Evolutionary conservation across 2,888 invertebrate species (phyloP).

Genomic region (Elmis aenea): DNA sequence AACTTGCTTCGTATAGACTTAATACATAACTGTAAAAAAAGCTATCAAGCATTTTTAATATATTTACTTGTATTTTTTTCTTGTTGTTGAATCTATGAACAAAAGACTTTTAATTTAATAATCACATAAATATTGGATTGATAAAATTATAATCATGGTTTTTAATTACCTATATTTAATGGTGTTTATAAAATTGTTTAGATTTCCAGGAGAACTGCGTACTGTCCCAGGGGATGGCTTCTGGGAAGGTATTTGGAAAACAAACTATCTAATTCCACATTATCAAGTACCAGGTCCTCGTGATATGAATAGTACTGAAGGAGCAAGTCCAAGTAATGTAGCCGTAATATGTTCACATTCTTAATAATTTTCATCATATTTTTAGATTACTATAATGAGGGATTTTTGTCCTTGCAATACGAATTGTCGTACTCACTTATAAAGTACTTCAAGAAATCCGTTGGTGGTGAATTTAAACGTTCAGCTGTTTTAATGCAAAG

Average conservation of each 20-base stretch:
- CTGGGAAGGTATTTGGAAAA: slow-evolving; percentile 55
- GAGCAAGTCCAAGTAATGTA: slow-evolving; percentile 21
- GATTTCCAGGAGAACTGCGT: slow-evolving; percentile 61
- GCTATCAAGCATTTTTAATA: too few relatives aligned
- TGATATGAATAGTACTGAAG: slow-evolving; percentile 6
- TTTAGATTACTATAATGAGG: slow-evolving; percentile 58
- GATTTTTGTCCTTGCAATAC: slow-evolving; percentile 63
- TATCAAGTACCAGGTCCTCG: slow-evolving; percentile 29
- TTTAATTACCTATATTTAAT: too few relatives aligned
- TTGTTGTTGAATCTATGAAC: too few relatives aligned
- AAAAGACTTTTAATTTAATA: too few relatives aligned
- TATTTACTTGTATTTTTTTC: too few relatives aligned
- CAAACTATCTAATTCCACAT: slow-evolving; percentile 53
- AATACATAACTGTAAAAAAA: too few relatives aligned
- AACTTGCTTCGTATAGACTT: too few relatives aligned
- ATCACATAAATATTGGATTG: too few relatives aligned
- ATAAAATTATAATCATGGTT: too few relatives aligned
- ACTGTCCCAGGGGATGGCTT: not conserved
- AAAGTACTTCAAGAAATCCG: slow-evolving; percentile 14
- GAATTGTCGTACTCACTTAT: slow-evolving; percentile 36
- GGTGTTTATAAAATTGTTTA: slow-evolving; percentile 12
- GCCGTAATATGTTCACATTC: slow-evolving; percentile 1
- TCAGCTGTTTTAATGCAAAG: slow-evolving; percentile 52
- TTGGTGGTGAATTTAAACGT: not conserved
- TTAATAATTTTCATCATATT: slow-evolving; percentile 16